A percentile compares a stretch with the other conserved stretches of the same genome.
These are phyloP conservation scores for Dolomedes plantarius DNA, from an alignment of 2,888 invertebrate genomes.

Conservation along the genomic window DNA sequence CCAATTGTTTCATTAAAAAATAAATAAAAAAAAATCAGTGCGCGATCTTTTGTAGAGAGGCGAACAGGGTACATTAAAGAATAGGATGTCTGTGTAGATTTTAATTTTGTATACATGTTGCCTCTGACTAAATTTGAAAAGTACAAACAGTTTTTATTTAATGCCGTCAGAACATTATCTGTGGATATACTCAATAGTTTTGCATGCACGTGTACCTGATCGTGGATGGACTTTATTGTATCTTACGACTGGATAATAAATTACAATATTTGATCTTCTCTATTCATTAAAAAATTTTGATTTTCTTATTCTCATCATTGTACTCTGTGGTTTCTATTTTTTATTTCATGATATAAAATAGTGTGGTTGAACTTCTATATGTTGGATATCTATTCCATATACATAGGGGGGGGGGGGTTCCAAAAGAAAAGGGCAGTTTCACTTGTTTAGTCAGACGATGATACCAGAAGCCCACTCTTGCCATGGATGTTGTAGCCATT, in stretches of 20 bases:
- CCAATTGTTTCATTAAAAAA: slow-evolving; percentile 22
- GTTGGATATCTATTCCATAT: too few species aligned
- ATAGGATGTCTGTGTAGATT: background rate
- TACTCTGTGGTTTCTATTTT: too few species aligned
- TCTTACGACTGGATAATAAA: slow-evolving; percentile 27
- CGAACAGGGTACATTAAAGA: slow-evolving; percentile 9
- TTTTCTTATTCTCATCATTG: too few species aligned
- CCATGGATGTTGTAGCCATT: too few species aligned
- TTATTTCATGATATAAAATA: too few species aligned
- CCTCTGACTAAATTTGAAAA: background rate
- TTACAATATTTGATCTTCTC: background rate
- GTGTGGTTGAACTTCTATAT: too few species aligned
- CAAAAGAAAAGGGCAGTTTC: too few species aligned
- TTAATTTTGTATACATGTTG: background rate
- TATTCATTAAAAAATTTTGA: too few species aligned
- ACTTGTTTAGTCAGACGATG: too few species aligned
- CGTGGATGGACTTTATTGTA: background rate
- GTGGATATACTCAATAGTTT: background rate
- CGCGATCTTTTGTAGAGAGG: slow-evolving; percentile 31
- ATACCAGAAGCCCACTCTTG: too few species aligned
- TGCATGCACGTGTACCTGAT: slow-evolving; percentile 53
- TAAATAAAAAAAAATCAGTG: background rate
- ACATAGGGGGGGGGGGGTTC: too few species aligned
- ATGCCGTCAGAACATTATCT: background rate
- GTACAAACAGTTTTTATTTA: background rate